Conservation (phyloP, 2,113 vertebrate species). For the Lycaon pictus region DNA sequence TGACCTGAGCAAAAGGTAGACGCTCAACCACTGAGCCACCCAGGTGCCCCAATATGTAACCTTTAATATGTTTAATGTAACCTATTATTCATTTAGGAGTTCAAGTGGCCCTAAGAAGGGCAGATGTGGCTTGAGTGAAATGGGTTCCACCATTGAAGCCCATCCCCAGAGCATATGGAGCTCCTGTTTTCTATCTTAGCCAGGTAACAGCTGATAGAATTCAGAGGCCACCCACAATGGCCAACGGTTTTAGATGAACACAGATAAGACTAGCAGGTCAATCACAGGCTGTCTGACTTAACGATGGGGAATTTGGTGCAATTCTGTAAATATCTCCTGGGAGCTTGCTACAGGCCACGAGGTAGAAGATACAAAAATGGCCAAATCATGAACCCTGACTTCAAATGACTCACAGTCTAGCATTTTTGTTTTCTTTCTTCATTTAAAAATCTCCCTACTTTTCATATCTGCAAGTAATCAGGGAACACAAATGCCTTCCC, state of each 20-base stretch:
- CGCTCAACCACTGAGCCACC: no score
- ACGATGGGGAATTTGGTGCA: neutral
- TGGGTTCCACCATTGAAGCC: neutral
- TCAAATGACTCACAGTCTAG: neutral
- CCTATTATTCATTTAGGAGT: neutral
- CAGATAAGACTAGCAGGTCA: neutral
- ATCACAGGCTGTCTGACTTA: neutral
- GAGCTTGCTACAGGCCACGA: neutral
- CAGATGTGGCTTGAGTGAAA: neutral
- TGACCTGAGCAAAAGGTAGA: no score
- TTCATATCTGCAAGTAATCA: neutral
- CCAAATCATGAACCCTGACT: neutral
- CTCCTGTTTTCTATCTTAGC: neutral
- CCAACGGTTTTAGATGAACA: neutral
- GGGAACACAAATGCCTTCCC: neutral
- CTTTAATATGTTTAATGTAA: neutral
- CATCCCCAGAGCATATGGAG: fast-evolving
- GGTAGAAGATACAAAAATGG: neutral
- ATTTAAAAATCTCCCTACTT: neutral
- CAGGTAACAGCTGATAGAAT: neutral
- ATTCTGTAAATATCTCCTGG: neutral
- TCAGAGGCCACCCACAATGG: neutral
- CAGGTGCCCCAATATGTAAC: neutral
- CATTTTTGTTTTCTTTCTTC: neutral
- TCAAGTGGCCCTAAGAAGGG: neutral